Base-by-base conservation (phyloP, 2,888 invertebrate genomes). In the Phrixothrix hirtus region DNA sequence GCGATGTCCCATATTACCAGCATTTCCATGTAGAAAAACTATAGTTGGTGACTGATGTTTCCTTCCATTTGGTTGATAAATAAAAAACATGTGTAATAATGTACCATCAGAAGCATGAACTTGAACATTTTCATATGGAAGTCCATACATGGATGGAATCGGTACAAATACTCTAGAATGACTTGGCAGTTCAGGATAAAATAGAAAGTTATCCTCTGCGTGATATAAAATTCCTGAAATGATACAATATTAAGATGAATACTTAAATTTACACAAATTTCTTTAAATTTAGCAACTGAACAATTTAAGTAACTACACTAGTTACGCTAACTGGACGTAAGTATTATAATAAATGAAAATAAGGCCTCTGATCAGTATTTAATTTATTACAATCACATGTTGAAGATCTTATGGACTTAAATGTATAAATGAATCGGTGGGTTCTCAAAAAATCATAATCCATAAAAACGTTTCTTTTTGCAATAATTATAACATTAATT, bases 1-100 rank as follows among this genome's bases (percentile, higher is more conserved):
- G 60, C 89, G 86, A 72, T 96, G 95, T 0, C 96, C 96, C 83
- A 96, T 92, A 73, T 96, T 97, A 9, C 96, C 96, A 42, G 96
- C 96, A 83, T 96, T 97, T 3, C 96, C 96, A 79, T 97, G 96
- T 59, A 96, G 86, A 76, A 91, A 95, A 39, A 96, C 77, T 69
- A 96, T 79, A 6, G 95, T 95, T 0, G 93, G 92, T 42, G 83
- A 85, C 66, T 82, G 81, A 60, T 83, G 82, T 62, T 83, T 83
- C 57, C 84, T 82, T 34, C 83, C 83, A 52, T 81, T 81, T 1
- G 83, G 78, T 72, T 92, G 92, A 64, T 86, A 83, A 55, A 93
- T 87, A 66, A 92, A 86, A 71, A 88, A 92, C 75, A 89, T 85
- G 65, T 93, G 92, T 39, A 93, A 78, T 66, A 85, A 83, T 2